A percentile compares a stretch with the other conserved stretches of the same genome.
Evolutionary conservation across 2,113 vertebrate species (phyloP).

Genomic region (Rhabdornis inornatus): DNA sequence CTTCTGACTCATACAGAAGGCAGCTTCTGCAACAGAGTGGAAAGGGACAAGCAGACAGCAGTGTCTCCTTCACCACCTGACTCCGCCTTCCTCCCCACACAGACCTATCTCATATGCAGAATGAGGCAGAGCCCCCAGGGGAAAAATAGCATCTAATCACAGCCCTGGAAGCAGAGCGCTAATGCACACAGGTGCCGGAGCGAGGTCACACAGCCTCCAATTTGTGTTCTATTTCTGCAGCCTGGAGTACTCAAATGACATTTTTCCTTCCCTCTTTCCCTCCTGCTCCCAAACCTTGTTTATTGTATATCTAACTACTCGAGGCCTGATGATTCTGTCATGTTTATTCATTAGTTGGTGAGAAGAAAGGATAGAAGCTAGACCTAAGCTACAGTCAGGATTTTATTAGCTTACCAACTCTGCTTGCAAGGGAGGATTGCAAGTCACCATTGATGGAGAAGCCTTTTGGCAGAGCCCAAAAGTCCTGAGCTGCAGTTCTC

Average conservation of each 20-base stretch:
- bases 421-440: neutral
- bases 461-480: neutral
- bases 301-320: neutral
- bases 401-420: neutral
- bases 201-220: constrained; percentile 10
- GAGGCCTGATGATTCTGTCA: neutral
- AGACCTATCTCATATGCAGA: neutral
- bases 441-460: neutral
- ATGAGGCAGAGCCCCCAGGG: constrained; percentile 10
- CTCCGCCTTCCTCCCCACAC: constrained; percentile 8
- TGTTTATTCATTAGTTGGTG: constrained; percentile 20
- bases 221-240: constrained; percentile 48
- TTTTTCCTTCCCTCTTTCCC: neutral
- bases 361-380: neutral
- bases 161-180: neutral
- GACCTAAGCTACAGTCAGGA: neutral
- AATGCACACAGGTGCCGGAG: neutral
- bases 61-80: neutral
- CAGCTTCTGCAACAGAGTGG: neutral
- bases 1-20: constrained; percentile 22
- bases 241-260: constrained; percentile 23
- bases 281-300: constrained; percentile 19
- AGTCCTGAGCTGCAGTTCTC: neutral
- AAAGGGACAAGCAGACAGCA: constrained; percentile 2
- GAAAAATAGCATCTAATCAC: constrained; percentile 50